Evolutionary conservation across 2,888 invertebrate species (phyloP), one percentile per base, ranked within the genome.

Genomic region (Chydorus sphaericus): DNA sequence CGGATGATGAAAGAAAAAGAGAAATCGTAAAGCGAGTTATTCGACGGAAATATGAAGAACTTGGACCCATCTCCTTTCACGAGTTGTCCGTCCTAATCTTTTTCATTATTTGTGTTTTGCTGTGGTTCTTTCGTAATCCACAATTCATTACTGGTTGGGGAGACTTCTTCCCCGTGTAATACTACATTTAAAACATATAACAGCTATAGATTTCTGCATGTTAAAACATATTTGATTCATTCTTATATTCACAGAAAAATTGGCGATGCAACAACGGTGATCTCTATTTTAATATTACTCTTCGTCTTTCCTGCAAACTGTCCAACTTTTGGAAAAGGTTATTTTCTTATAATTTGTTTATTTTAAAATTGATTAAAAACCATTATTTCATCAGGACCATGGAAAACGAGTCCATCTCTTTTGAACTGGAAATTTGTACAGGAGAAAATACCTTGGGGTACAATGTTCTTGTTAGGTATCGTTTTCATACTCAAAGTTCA

Each of bases 61-160:
- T 91, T 49, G 91, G 91, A 37, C 82, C 82, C 1, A 78, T 85
- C 67, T 78, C 78, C 14, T 83, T 83, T 72, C 86, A 88, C 62
- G 88, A 90, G 69, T 60, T 59, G 68, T 73, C 77, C 53, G 83
- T 87, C 0, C 83, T 83, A 26, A 60, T 77, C 5, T 73, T 87
- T 54, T 94, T 94, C 69, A 68, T 85, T 26, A 61, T 83, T 10
- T 81, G 91, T 7, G 83, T 93, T n/a, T 65, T 84, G 54, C 75
- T 93, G 63, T 94, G 92, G 83, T 85, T 93, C 69, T 85, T 90
- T 68, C 78, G 92, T 50, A 82, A 82, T 59, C 93, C 93, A 0
- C 86, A 88, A 59, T 87, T 92, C 68, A 82, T 90, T 64, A 73
- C 75, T 0, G 93, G 93, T 2, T 93, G 93, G 91, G 85, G 87